Evolutionary conservation across 2,113 vertebrate species (phyloP), one percentile per base, ranked within the genome.

Genomic region (Colinus virginianus): DNA sequence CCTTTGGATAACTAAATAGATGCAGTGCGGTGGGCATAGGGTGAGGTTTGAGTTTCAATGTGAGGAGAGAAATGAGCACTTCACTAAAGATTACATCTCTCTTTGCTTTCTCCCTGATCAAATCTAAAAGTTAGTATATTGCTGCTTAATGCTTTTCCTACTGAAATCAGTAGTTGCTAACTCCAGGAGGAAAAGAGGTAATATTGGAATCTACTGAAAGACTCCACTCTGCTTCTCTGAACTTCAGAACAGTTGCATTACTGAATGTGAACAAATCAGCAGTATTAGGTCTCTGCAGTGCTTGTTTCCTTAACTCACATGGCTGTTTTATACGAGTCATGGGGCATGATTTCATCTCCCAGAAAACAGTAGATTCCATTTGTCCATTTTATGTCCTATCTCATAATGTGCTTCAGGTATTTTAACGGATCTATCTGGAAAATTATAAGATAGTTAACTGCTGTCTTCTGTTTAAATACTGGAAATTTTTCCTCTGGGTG

Each of bases 1-100:
- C 13, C 13, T 81, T 28, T 20, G 1, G 0, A 8, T 26, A 5
- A 3, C 7, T 13, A 45, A n/a, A 13, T 12, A 38, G 15, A 30
- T 63, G 38, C 26, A 82, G 46, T 55, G 23, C 10, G 22, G 2
- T 30, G 8, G 17, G 11, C 14, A 34, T 16, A 17, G 38, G n/a
- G 8, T 38, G 38, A 48, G 85, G 9, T n/a, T n/a, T 0, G 1
- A 5, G 1, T 55, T 63, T 59, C 11, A 23, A 30, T 53, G n/a
- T 19, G 21, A 9, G 28, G 11, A 32, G 21, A 63, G 36, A 38
- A 66, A 0, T 17, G 7, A 46, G 19, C 38, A 5, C 13, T 22
- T 17, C 30, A 32, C 36, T 42, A 21, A 58, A n/a, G 20, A 26
- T 66, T 11, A 11, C 10, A 0, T 38, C 20, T 36, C 26, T 20